Percentiles rank a stretch among this genome's conserved stretches.
These are phyloP conservation scores for Progne subis DNA, from an alignment of 2,113 vertebrate genomes.

Conservation along the genomic window DNA sequence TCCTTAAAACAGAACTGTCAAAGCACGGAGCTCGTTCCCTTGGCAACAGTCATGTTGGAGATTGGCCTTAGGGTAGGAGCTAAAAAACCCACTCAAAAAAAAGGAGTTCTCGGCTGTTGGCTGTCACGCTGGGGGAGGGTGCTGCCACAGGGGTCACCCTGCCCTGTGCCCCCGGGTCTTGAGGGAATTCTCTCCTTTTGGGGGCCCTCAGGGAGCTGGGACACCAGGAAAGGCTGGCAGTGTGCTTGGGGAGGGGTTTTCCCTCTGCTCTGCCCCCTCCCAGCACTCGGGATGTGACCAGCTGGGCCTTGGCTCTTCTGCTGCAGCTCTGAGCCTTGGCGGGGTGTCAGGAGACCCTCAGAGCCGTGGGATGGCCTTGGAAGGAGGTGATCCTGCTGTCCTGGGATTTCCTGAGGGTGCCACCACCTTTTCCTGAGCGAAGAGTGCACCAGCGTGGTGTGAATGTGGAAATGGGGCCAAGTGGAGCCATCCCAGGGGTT, in stretches of 20 bases:
- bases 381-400: not conserved
- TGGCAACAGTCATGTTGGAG: constrained; percentile 47
- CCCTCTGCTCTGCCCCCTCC: not conserved
- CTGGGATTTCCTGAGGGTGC: not conserved
- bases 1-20: constrained; percentile 51
- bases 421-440: not conserved
- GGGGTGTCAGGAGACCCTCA: not conserved
- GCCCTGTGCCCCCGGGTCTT: not conserved
- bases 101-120: not conserved
- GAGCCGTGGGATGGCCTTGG: rapidly evolving
- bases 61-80: constrained; percentile 49
- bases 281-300: not conserved
- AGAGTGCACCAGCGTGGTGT: not conserved
- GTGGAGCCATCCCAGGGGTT: not conserved
- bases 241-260: too few species aligned
- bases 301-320: too few species aligned
- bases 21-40: constrained; percentile 49
- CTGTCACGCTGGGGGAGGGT: not conserved
- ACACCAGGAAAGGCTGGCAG: rapidly evolving
- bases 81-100: not conserved
- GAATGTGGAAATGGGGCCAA: not conserved
- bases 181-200: not conserved
- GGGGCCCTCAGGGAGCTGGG: not conserved
- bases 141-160: not conserved
- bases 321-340: not conserved